Evolutionary conservation across 2,113 vertebrate genomes (phyloP).

Genomic region (Hypocryptadius cinnamomeus): DNA sequence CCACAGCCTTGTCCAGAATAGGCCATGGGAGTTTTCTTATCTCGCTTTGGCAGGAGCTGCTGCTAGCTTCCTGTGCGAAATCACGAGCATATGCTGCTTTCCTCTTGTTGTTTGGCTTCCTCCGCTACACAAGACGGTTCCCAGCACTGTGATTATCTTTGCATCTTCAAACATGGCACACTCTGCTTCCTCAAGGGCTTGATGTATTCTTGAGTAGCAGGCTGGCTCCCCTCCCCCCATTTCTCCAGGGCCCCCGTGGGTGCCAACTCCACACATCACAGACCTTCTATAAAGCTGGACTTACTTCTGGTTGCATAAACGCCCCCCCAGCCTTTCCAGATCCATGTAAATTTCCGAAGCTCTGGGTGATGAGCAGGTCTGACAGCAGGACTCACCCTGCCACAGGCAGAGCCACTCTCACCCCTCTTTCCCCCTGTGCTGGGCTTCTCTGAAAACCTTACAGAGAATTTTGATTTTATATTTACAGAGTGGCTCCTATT

Average conservation of each 20-base stretch:
- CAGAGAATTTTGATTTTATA: background rate
- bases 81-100: constrained; percentile 92
- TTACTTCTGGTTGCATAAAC: constrained; percentile 16
- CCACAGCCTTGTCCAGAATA: constrained; percentile 85
- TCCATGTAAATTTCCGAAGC: background rate
- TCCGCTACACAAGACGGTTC: constrained; percentile 94
- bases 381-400: rapidly evolving
- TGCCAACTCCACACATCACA: constrained; percentile 35
- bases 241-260: constrained; percentile 30
- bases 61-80: constrained; percentile 98
- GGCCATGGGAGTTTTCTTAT: constrained; percentile 99
- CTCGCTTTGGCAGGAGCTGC: constrained; percentile 95
- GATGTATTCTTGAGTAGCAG: constrained; percentile 88
- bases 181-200: constrained; percentile 96
- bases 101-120: constrained; percentile 99
- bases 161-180: constrained; percentile 99
- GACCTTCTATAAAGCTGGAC: constrained; percentile 43
- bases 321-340: background rate
- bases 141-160: constrained; percentile 99
- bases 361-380: background rate
- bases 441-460: background rate
- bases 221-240: constrained; percentile 56
- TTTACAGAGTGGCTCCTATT: background rate
- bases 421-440: background rate
- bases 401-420: background rate